Conservation (phyloP, 2,113 vertebrate species). For the Burhinus bistriatus region DNA sequence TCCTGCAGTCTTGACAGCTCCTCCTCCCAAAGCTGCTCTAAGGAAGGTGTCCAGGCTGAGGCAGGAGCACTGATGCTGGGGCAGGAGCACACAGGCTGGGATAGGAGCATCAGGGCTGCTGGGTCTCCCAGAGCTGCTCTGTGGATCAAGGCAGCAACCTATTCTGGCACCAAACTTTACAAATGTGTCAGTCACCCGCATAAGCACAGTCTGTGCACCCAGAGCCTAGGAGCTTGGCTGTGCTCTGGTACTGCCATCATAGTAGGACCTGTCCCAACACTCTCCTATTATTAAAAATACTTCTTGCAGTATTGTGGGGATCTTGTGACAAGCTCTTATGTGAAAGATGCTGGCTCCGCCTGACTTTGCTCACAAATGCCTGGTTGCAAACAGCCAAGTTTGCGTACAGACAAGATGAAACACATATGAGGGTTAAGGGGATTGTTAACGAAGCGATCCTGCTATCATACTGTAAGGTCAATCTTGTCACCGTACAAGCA, state of each 20-base stretch:
- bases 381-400: not conserved
- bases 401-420: not conserved
- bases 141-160: not conserved
- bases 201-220: not conserved
- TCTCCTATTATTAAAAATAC: not conserved
- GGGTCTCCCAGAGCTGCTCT: not conserved
- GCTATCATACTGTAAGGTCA: not conserved
- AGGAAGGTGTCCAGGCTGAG: not conserved
- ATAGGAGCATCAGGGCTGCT: not conserved
- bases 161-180: not conserved
- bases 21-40: not conserved
- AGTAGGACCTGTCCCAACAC: not conserved
- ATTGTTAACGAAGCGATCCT: not conserved
- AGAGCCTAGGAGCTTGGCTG: not conserved
- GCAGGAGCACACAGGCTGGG: not conserved
- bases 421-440: not conserved
- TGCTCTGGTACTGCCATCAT: not conserved
- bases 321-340: not conserved
- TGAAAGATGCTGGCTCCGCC: not conserved
- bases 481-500: not conserved
- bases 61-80: not conserved
- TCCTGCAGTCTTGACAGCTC: not conserved
- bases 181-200: not conserved
- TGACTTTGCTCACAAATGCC: not conserved
- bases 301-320: not conserved